Percentiles rank a stretch among this genome's conserved stretches.
Conservation (phyloP, 2,797 vertebrate species). For the Sternotherus odoratus region DNA sequence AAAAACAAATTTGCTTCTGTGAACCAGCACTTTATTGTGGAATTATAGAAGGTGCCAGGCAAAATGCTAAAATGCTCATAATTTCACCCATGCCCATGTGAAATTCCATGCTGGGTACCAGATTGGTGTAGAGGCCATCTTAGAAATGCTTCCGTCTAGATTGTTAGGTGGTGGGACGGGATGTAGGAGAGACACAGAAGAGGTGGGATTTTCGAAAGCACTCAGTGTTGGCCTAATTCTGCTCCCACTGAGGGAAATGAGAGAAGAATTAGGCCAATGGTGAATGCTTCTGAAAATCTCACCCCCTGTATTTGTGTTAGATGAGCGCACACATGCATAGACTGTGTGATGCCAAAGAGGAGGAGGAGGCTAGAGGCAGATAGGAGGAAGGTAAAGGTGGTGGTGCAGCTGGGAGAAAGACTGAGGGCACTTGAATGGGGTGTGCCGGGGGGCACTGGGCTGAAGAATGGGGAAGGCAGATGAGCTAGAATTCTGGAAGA, state of each 20-base stretch:
- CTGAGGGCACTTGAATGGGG: neutral
- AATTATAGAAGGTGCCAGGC: neutral
- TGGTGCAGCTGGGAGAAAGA: neutral
- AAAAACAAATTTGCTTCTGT: rapidly evolving
- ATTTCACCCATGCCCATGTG: neutral
- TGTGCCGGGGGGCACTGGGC: rapidly evolving
- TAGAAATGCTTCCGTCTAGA: neutral
- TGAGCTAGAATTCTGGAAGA: neutral
- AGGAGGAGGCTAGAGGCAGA: neutral
- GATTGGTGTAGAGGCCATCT: neutral
- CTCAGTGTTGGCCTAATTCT: neutral
- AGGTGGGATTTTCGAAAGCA: neutral
- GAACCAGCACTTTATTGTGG: neutral
- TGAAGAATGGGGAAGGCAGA: neutral
- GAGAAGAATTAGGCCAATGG: neutral
- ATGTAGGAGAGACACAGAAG: neutral
- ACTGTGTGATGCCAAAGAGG: neutral
- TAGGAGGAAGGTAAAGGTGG: neutral
- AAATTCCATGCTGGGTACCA: neutral
- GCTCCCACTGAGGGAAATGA: neutral
- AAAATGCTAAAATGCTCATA: neutral
- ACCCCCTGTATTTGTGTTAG: neutral
- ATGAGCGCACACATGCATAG: neutral
- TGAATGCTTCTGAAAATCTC: neutral
- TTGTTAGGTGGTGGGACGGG: rapidly evolving